Evolutionary conservation across 2,113 vertebrate species (phyloP).

Genomic region (Gymnobelideus leadbeateri): DNA sequence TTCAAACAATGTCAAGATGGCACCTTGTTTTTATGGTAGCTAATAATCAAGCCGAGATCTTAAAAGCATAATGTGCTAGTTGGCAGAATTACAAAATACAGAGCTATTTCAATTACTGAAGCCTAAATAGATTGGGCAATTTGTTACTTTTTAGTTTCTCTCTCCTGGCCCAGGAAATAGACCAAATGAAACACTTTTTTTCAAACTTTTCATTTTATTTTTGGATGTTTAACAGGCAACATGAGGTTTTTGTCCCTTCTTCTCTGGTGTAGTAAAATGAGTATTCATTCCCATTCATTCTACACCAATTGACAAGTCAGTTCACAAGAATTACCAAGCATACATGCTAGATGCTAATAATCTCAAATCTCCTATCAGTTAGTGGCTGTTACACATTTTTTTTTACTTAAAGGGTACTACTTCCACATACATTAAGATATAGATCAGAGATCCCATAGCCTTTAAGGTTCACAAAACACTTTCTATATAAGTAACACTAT

Average conservation of each 20-base stretch:
- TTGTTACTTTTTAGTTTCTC: not conserved
- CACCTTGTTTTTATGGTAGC: not conserved
- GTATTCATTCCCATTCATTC: not conserved
- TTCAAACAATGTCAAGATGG: not conserved
- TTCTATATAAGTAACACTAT: not conserved
- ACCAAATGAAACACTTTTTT: not conserved
- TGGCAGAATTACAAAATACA: not conserved
- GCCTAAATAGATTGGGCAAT: not conserved
- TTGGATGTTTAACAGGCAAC: not conserved
- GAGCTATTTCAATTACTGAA: not conserved
- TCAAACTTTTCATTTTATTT: not conserved
- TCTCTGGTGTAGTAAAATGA: not conserved
- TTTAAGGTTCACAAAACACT: not conserved
- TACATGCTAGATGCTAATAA: not conserved
- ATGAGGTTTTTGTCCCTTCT: not conserved
- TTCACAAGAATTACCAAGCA: not conserved
- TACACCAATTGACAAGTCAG: not conserved
- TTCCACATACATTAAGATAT: not conserved
- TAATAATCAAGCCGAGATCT: not conserved
- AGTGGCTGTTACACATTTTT: not conserved
- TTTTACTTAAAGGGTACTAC: not conserved
- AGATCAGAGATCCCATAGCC: not conserved
- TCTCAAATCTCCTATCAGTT: not conserved
- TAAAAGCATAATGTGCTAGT: not conserved
- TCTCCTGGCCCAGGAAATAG: not conserved